Base-by-base conservation (phyloP, 1,140 invertebrate species). In the Lithobius niger region DNA sequence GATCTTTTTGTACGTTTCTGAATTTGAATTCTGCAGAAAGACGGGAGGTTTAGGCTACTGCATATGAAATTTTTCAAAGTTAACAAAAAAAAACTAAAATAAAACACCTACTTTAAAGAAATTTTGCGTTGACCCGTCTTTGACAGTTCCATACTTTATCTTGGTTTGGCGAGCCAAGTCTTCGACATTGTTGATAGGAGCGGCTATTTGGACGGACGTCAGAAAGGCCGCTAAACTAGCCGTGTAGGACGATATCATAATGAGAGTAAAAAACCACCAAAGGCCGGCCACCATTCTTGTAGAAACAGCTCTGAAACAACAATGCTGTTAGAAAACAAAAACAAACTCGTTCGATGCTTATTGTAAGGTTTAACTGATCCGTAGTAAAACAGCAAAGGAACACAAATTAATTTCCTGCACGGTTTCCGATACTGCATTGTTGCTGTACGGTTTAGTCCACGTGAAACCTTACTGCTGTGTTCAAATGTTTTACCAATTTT, bases 191-290 rank as follows among this genome's bases (percentile, higher is more conserved):
- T 85, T 80, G n/a, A 97, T 93, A 0, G 88, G 82, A 28, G 80
- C 80, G 2, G 84, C 82, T 75, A 91, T 83, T 21, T 86, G 74
- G 15, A 86, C 86, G 22, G 86, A 83, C 0, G 94, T 96, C 27
- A 97, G 73, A 61, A 94, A 97, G 4, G 94, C 93, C 1, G 94
- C 91, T 57, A 97, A 74, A 70, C 96, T 95, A 10, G 93, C 93
- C 4, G 79, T 80, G 66, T 81, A 80, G 15, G 77, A 77, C 27
- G 77, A 77, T 54, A 79, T 76, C 52, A 79, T 73, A 56, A 79
- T 79, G 4, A 79, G 64, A 1, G 74, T 76, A 59, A 79, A 79
- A 58, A 77, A 75, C 71, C 74, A 79, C 76, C 76, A 79, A 25
- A 74, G 69, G 10, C 68, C 68, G 19, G 73, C 69, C 4, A 76